Base-by-base conservation (phyloP, 2,888 invertebrate genomes). In the Hirtodrosophila cameraria region DNA sequence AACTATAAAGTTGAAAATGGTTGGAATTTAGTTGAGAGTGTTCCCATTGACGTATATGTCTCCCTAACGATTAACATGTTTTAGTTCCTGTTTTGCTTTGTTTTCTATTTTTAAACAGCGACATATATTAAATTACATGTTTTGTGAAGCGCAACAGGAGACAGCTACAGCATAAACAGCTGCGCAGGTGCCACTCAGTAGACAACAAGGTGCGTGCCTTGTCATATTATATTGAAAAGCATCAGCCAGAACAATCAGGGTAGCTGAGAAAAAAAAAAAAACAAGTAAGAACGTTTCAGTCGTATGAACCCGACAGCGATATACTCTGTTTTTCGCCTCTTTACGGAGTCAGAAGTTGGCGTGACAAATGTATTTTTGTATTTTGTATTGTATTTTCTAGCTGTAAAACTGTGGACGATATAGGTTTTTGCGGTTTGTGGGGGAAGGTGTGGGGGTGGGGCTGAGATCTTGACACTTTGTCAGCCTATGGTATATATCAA, bases 41-140 rank as follows among this genome's bases (percentile, higher is more conserved):
- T 43, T 38, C 36, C 54, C 54, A 12, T 12, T 16, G 11, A 30
- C 12, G n/a, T 11, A 9, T 15, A 12, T 9, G 7, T 5, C 9
- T 8, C 12, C 30, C 13, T 4, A 11, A 62, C 67, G 67, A 67
- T 80, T 77, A 62, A 75, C 69, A 72, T 73, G 69, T 68, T 69
- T 48, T 58, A 54, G 25, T 16, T 28, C 8, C 28, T 43, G 38
- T 71, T 59, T 59, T 43, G 46, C 39, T 36, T 18, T 38, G 15
- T 42, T 36, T 49, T 20, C 42, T 54, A 31, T 52, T 35, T 28
- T 4, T 11, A 75, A 63, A 73, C 50, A 62, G 55, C 68, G 57
- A 46, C 52, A 64, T 55, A 81, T 86, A 86, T 82, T 82, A 68
- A 86, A 82, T 77, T 71, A 68, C 86, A 65, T 80, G 86, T 74